Evolutionary conservation across 2,113 vertebrate genomes (phyloP).

Genomic region (Hyla sarda): DNA sequence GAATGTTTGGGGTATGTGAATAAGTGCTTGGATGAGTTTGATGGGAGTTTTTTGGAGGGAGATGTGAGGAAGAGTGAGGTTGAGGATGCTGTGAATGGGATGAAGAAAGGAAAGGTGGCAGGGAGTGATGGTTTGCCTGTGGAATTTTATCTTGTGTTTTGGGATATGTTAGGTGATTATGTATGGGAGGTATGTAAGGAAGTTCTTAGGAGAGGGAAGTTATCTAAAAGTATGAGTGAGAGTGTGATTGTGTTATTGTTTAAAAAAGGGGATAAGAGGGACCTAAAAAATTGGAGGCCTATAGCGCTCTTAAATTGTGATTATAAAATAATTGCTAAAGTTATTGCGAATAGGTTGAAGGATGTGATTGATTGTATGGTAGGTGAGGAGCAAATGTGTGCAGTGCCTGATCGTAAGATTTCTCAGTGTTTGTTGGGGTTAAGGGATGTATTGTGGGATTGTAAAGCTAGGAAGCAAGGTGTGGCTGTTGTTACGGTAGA

Average conservation of each 20-base stretch:
- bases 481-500: not conserved
- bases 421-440: not conserved
- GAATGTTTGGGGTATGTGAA: too few species aligned
- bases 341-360: not conserved
- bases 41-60: too few species aligned
- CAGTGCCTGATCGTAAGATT: not conserved
- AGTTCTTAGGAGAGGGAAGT: too few species aligned
- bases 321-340: too few species aligned
- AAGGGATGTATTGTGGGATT: not conserved
- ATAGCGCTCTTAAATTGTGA: not conserved
- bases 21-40: too few species aligned
- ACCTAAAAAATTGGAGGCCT: not conserved
- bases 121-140: conserved; percentile 15
- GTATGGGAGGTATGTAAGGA: too few species aligned
- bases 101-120: not conserved
- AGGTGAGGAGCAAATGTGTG: not conserved
- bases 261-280: not conserved
- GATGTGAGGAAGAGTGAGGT: not conserved
- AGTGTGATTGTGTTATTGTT: not conserved
- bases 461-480: not conserved
- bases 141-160: not conserved
- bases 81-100: not conserved
- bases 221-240: too few species aligned
- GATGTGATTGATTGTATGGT: not conserved
- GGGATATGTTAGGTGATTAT: not conserved